Percentiles rank a stretch among this genome's conserved stretches.
phyloP scores from a whole-genome alignment of 2,888 invertebrate genomes.

The Candidula unifasciata region DNA sequence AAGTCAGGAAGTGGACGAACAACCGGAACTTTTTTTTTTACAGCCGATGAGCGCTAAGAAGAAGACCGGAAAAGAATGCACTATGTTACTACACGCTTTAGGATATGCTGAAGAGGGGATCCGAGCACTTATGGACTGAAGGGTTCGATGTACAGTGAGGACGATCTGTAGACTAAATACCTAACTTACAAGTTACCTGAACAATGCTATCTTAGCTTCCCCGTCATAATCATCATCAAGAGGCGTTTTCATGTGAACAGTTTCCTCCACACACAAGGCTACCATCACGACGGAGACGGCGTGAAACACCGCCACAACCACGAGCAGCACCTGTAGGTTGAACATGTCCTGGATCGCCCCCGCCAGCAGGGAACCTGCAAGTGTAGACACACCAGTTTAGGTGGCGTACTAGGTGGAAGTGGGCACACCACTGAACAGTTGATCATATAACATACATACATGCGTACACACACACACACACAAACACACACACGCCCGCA shows the following conservation, averaged over 20 bases:
- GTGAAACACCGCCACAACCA: constrained; percentile 68
- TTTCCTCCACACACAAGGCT: constrained; percentile 68
- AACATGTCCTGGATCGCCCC: constrained; percentile 69
- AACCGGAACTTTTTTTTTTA: too few species aligned
- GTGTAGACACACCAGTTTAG: neutral
- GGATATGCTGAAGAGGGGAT: too few species aligned
- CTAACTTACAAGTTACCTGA: constrained; percentile 42
- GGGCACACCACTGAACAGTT: neutral
- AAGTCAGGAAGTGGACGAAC: too few species aligned
- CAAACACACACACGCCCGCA: too few species aligned
- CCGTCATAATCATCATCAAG: constrained; percentile 26
- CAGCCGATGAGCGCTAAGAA: too few species aligned
- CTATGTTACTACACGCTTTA: too few species aligned
- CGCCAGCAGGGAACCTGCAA: constrained; percentile 71
- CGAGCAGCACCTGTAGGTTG: constrained; percentile 66
- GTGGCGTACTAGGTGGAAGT: neutral
- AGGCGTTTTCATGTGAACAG: constrained; percentile 50
- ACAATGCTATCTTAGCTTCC: neutral
- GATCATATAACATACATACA: neutral
- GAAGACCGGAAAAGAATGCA: too few species aligned
- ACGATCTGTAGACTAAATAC: too few species aligned
- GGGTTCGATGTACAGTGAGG: too few species aligned
- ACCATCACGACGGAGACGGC: constrained; percentile 68
- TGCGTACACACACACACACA: neutral
- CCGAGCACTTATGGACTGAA: too few species aligned